phyloP scores from a whole-genome alignment of 2,797 vertebrate genomes.

The Lateolabrax maculatus region DNA sequence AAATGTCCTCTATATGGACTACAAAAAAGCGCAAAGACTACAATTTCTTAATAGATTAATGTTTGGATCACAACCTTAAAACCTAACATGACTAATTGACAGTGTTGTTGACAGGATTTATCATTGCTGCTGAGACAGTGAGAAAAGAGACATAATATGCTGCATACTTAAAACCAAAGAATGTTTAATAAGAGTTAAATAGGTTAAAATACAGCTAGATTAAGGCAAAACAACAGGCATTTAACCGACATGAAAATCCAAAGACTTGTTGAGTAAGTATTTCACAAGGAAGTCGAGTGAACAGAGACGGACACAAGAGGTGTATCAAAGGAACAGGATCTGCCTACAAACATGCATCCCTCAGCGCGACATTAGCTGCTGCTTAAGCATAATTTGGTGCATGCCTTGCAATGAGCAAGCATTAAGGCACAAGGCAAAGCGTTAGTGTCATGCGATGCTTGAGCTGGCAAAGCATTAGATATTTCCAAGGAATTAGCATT shows the following conservation, averaged over 20 bases:
- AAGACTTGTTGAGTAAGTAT: neutral
- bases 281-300: neutral
- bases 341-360: slow-evolving; percentile 61
- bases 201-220: neutral
- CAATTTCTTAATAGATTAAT: neutral
- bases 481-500: slow-evolving; percentile 47
- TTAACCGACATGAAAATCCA: neutral
- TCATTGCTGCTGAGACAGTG: neutral
- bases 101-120: neutral
- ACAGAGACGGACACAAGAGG: neutral
- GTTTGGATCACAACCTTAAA: too few species aligned
- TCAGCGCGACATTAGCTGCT: slow-evolving; percentile 39
- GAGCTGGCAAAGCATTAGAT: slow-evolving; percentile 48
- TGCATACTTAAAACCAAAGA: neutral
- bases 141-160: neutral
- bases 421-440: slow-evolving; percentile 37
- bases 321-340: neutral
- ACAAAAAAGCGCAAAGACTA: neutral
- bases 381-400: slow-evolving; percentile 35
- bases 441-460: slow-evolving; percentile 77
- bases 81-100: neutral
- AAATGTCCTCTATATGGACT: neutral
- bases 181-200: neutral
- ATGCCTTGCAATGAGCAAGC: slow-evolving; percentile 59
- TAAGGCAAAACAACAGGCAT: neutral